Conservation (phyloP, 2,113 vertebrate genomes). For the Lates calcarifer region DNA sequence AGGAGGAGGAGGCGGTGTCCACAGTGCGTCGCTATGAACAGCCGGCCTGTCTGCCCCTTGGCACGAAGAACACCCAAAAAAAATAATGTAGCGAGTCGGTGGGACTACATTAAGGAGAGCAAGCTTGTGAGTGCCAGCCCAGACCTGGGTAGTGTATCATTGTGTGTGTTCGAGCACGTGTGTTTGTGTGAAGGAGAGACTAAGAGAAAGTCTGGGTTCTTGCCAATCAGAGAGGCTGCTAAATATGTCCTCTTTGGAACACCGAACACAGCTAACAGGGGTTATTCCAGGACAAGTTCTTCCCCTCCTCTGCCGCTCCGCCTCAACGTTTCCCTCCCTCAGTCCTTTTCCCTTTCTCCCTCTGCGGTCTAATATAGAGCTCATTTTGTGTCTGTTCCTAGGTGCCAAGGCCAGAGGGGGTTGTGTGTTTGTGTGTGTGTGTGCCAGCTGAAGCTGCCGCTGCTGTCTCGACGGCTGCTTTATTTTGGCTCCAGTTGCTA, state of each 20-base stretch:
- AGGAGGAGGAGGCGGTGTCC: constrained; percentile 40
- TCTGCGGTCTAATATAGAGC: constrained; percentile 65
- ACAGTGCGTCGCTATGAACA: constrained; percentile 65
- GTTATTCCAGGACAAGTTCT: constrained; percentile 65
- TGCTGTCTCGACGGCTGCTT: constrained; percentile 73
- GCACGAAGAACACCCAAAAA: constrained; percentile 53
- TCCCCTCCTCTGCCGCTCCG: constrained; percentile 39
- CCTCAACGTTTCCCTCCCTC: constrained; percentile 45
- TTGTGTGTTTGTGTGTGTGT: constrained; percentile 27
- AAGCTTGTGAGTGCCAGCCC: constrained; percentile 30
- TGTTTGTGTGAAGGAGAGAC: constrained; percentile 13
- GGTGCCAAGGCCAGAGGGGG: constrained; percentile 70
- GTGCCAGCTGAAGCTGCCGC: constrained; percentile 63
- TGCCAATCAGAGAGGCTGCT: constrained; percentile 61
- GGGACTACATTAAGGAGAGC: constrained; percentile 48
- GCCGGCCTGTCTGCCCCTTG: constrained; percentile 80
- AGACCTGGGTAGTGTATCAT: constrained; percentile 25
- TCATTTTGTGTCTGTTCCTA: constrained; percentile 71
- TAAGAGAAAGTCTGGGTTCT: constrained; percentile 45
- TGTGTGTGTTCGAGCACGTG: constrained; percentile 12
- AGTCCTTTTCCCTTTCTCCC: constrained; percentile 37
- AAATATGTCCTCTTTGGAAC: constrained; percentile 69
- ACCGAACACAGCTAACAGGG: constrained; percentile 40
- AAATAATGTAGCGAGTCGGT: constrained; percentile 38
- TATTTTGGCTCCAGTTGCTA: constrained; percentile 80